Conservation (phyloP, 2,888 invertebrate species). For the Eupithecia pulchellata region DNA sequence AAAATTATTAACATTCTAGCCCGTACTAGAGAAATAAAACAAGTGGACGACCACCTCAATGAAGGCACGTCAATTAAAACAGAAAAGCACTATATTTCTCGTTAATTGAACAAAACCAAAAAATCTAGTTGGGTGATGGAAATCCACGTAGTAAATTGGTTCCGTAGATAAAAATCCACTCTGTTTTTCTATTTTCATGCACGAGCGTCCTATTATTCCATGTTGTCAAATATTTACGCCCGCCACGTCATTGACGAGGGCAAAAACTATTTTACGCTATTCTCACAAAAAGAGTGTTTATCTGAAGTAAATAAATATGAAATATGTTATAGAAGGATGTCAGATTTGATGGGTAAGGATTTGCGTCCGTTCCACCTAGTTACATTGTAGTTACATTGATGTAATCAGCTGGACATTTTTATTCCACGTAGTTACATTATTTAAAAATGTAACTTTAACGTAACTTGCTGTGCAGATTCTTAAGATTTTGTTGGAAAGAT, state of each 20-base stretch:
- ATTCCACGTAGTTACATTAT: too few relatives aligned
- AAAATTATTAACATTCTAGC: background rate
- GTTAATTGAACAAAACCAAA: conserved; percentile 9
- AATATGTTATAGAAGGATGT: conserved; percentile 27
- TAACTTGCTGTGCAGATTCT: background rate
- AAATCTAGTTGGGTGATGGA: background rate
- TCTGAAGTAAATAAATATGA: conserved; percentile 56
- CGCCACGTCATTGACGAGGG: conserved; percentile 63
- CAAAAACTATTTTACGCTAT: conserved; percentile 60
- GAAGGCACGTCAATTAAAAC: background rate
- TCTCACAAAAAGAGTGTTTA: conserved; percentile 54
- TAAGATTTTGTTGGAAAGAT: background rate
- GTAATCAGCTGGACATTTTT: too few relatives aligned
- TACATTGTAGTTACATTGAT: too few relatives aligned
- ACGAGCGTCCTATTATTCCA: conserved; percentile 44
- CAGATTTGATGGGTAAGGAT: conserved; percentile 11
- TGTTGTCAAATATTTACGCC: conserved; percentile 67
- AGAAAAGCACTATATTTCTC: background rate
- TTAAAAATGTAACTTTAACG: too few relatives aligned
- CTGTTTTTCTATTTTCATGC: conserved; percentile 50
- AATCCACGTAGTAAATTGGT: conserved; percentile 12
- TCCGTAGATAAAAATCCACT: conserved; percentile 18
- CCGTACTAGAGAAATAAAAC: background rate
- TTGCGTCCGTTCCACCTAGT: too few relatives aligned
- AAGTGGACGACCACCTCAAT: background rate